A percentile compares a stretch with the other conserved stretches of the same genome.
Conservation (phyloP, 1,140 invertebrate genomes). For the Melitaea cinxia region DNA sequence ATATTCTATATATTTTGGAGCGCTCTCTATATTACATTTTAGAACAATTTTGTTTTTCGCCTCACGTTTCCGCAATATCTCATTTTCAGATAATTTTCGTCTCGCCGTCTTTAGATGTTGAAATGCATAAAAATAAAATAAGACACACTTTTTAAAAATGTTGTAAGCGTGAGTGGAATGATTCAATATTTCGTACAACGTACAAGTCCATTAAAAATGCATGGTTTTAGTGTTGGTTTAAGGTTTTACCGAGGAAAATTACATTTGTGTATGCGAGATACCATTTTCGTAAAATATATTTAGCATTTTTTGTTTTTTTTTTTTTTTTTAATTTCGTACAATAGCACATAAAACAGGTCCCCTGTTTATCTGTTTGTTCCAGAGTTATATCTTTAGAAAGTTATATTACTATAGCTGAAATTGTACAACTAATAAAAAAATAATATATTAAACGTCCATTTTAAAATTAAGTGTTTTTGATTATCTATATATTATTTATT, state of each 20-base stretch:
- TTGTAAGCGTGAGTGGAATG: conserved; percentile 17
- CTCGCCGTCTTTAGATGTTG: conserved; percentile 13
- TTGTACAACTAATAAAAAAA: no score
- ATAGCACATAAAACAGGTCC: neutral
- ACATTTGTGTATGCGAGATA: neutral
- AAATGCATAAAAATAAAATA: conserved; percentile 26
- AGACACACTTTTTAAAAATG: conserved; percentile 3
- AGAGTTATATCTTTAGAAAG: no score
- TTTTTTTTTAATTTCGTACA: neutral
- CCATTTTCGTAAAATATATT: neutral
- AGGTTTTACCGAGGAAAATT: neutral
- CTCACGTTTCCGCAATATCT: conserved; percentile 18
- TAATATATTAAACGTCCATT: no score
- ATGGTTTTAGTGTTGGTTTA: conserved; percentile 1
- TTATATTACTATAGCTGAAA: no score
- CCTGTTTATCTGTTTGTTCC: no score
- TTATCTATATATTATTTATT: no score
- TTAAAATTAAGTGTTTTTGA: no score
- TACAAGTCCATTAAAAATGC: conserved; percentile 2
- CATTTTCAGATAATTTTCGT: conserved; percentile 22
- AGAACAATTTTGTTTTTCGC: conserved; percentile 20
- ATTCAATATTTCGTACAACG: conserved; percentile 12
- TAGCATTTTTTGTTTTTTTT: neutral
- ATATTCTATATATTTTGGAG: conserved; percentile 6
- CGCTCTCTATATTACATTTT: conserved; percentile 7